Evolutionary conservation across 2,797 vertebrate species (phyloP).

Genomic region (Morus bassanus): DNA sequence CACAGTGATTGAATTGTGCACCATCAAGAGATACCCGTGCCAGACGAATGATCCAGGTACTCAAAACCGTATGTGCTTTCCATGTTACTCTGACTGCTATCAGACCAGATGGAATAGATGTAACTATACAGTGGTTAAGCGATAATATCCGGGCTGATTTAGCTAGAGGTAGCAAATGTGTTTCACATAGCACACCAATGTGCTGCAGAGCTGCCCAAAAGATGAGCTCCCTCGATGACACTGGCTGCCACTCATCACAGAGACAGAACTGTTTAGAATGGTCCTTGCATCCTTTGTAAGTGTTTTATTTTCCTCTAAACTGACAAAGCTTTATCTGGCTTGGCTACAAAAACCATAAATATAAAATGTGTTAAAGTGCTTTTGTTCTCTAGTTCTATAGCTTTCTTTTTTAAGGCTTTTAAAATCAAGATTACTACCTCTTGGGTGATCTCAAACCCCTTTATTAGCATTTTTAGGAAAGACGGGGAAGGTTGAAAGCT

Average conservation of each 20-base stretch:
- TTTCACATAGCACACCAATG: not conserved
- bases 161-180: not conserved
- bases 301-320: not conserved
- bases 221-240: not conserved
- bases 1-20: not conserved
- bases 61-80: not conserved
- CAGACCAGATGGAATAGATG: not conserved
- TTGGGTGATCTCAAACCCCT: not conserved
- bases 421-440: not conserved
- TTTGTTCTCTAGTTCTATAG: not conserved
- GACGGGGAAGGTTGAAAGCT: not conserved
- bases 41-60: fast-evolving
- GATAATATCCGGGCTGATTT: not conserved
- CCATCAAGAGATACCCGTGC: fast-evolving
- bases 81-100: not conserved
- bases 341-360: not conserved
- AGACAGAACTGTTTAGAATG: not conserved
- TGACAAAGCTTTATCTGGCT: not conserved
- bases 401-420: not conserved
- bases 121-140: fast-evolving
- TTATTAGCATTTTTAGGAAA: not conserved
- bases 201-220: not conserved
- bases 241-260: fast-evolving
- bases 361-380: not conserved
- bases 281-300: not conserved